Conservation (phyloP, 2,797 vertebrate species). For the Sebastiscus tertius region DNA sequence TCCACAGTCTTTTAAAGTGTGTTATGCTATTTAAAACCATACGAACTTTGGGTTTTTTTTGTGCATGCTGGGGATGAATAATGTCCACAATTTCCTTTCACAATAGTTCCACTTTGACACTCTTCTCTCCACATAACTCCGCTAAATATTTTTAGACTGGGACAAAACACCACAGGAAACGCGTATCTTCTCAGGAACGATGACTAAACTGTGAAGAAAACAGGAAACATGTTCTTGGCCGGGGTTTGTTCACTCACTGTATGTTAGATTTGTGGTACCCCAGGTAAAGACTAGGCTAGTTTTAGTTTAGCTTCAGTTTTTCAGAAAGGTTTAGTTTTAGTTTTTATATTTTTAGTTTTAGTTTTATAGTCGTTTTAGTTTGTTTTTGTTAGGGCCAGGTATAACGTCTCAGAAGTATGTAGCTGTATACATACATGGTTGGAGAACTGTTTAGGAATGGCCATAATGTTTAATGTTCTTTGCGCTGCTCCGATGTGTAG, state of each 20-base stretch:
- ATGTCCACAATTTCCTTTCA: not conserved
- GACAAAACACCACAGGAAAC: conserved; percentile 9
- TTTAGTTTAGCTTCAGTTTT: too few relatives aligned
- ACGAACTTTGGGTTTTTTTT: not conserved
- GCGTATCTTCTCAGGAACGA: conserved; percentile 10
- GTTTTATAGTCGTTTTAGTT: too few relatives aligned
- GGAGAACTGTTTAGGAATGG: too few relatives aligned
- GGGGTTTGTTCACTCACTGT: not conserved
- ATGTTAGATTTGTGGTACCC: not conserved
- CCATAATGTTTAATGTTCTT: too few relatives aligned
- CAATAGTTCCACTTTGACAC: not conserved
- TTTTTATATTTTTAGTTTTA: too few relatives aligned
- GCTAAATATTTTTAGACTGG: not conserved
- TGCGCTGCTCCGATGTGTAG: too few relatives aligned
- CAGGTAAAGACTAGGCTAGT: not conserved
- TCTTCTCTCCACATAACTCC: not conserved
- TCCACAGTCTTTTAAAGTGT: not conserved
- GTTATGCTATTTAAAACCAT: not conserved
- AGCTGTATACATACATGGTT: too few relatives aligned
- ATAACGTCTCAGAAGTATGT: too few relatives aligned
- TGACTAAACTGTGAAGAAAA: not conserved
- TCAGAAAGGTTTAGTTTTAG: too few relatives aligned
- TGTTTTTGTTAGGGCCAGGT: too few relatives aligned
- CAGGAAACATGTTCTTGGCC: not conserved
- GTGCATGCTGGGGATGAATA: not conserved